Conservation (phyloP, 1,140 invertebrate genomes). For the Danaus melanippus region DNA sequence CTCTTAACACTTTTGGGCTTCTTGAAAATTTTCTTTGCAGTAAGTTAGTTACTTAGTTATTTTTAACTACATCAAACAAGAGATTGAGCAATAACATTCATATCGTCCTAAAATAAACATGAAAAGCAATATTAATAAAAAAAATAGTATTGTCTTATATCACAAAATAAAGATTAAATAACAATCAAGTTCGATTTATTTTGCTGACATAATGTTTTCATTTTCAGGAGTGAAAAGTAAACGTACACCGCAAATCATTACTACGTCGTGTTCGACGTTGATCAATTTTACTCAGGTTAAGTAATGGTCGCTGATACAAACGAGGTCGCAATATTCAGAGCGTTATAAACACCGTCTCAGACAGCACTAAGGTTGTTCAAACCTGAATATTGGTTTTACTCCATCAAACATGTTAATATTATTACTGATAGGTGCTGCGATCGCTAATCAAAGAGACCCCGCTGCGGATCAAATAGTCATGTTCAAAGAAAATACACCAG, state of each 20-base stretch:
- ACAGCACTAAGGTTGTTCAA: too few species aligned
- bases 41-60: too few species aligned
- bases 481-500: constrained; percentile 37
- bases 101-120: too few species aligned
- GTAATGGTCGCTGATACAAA: constrained; percentile 21
- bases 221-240: constrained; percentile 4
- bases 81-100: too few species aligned
- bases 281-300: constrained; percentile 19
- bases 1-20: too few species aligned
- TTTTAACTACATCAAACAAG: too few species aligned
- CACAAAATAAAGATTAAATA: constrained; percentile 10
- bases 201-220: not conserved
- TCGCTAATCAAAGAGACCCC: constrained; percentile 26
- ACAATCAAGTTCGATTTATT: constrained; percentile 1
- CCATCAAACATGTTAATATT: constrained; percentile 12
- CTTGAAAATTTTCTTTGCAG: too few species aligned
- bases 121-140: too few species aligned
- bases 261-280: constrained; percentile 11
- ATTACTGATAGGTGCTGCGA: constrained; percentile 7
- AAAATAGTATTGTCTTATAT: too few species aligned
- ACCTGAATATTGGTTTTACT: not conserved
- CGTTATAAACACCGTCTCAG: constrained; percentile 29
- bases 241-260: not conserved
- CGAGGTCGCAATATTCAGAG: constrained; percentile 27
- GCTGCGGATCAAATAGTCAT: constrained; percentile 33